phyloP scores from a whole-genome alignment of 2,113 vertebrate genomes.

The Lonchura striata region DNA sequence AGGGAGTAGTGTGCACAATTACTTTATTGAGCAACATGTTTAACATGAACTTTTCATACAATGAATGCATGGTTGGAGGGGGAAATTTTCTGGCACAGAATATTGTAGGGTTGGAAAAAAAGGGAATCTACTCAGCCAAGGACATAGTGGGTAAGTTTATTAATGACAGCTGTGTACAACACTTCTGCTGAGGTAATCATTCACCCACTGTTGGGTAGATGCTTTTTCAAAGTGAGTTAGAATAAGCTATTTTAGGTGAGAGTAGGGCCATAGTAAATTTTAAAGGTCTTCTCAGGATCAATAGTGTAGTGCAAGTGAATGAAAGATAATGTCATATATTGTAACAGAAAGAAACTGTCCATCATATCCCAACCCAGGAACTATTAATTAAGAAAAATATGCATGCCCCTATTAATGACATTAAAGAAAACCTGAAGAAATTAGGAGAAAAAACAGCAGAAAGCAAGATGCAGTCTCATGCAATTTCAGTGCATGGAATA shows the following conservation, averaged over 20 bases:
- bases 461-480: background rate
- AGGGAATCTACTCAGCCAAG: background rate
- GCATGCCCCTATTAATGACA: background rate
- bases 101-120: background rate
- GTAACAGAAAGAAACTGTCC: background rate
- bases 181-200: background rate
- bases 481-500: background rate
- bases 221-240: background rate
- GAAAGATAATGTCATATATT: background rate
- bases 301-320: background rate
- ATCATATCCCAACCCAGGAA: background rate
- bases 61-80: rapidly evolving
- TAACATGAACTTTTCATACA: background rate
- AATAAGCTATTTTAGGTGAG: background rate
- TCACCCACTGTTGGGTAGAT: background rate
- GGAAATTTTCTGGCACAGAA: background rate
- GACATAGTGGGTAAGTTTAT: background rate
- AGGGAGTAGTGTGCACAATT: rapidly evolving
- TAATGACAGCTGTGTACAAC: background rate
- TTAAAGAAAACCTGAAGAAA: background rate
- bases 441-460: background rate
- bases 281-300: background rate
- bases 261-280: background rate
- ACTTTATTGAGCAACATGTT: background rate
- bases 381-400: background rate